phyloP scores from a whole-genome alignment of 2,888 invertebrate genomes.

The Lochmaea crataegi region DNA sequence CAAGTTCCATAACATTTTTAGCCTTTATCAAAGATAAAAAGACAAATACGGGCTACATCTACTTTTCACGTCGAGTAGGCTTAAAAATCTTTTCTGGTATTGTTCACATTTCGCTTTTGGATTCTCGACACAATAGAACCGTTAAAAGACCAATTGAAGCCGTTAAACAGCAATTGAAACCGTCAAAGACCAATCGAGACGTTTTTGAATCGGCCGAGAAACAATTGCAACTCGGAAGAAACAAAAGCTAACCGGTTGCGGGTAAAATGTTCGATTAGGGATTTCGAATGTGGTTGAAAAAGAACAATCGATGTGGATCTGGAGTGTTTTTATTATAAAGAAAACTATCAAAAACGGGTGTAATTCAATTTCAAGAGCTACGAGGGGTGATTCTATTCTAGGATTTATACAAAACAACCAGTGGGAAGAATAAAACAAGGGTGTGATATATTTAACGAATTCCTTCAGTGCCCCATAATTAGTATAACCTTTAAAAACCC shows the following conservation, averaged over 20 bases:
- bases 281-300: conserved; percentile 27
- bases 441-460: neutral
- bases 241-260: conserved; percentile 40
- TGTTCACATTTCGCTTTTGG: conserved; percentile 19
- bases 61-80: conserved; percentile 20
- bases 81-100: conserved; percentile 25
- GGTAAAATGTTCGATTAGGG: conserved; percentile 36
- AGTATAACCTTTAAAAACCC: conserved; percentile 15
- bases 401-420: neutral
- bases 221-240: conserved; percentile 30
- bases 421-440: neutral
- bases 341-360: too few species aligned
- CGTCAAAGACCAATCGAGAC: conserved; percentile 43
- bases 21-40: too few species aligned
- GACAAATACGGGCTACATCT: neutral
- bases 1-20: too few species aligned
- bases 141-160: conserved; percentile 16
- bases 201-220: conserved; percentile 34
- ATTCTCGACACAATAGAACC: conserved; percentile 28
- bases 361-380: too few species aligned
- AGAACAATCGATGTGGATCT: conserved; percentile 7
- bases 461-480: conserved; percentile 15
- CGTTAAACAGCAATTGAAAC: conserved; percentile 17
- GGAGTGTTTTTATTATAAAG: neutral
- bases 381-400: neutral